Conservation (phyloP, 2,113 vertebrate species). For the Capreolus pygargus region DNA sequence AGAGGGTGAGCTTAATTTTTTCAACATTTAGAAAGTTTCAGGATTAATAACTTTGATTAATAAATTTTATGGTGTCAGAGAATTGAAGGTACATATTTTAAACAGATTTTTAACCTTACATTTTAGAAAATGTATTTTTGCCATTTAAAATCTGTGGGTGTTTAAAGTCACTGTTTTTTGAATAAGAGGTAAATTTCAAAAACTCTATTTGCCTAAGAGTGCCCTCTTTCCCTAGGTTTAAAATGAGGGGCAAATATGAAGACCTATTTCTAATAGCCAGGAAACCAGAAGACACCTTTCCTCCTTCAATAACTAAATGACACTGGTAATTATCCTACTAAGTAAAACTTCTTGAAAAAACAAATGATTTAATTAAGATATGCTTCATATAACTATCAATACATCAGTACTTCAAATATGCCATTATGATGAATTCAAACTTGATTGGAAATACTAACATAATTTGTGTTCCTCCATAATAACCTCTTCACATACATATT, state of each 20-base stretch:
- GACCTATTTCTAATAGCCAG: neutral
- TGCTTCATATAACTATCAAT: neutral
- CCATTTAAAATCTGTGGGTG: neutral
- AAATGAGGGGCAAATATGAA: neutral
- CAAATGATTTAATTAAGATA: neutral
- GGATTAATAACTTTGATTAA: neutral
- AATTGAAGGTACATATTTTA: neutral
- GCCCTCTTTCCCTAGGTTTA: neutral
- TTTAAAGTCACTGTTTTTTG: neutral
- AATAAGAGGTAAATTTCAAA: neutral
- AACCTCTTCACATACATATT: neutral
- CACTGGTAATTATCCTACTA: neutral
- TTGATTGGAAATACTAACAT: neutral
- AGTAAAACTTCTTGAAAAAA: neutral
- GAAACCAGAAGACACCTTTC: neutral
- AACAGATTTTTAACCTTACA: neutral
- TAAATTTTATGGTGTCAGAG: neutral
- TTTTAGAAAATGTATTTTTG: conserved; percentile 9
- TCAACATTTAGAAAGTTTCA: neutral
- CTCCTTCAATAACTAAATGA: neutral
- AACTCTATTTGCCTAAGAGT: neutral
- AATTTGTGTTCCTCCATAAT: neutral
- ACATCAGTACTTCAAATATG: neutral
- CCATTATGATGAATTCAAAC: neutral
- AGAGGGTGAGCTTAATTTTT: neutral